Evolutionary conservation across 2,797 vertebrate genomes (phyloP).

Genomic region (Parauchenoglanis ngamensis): DNA sequence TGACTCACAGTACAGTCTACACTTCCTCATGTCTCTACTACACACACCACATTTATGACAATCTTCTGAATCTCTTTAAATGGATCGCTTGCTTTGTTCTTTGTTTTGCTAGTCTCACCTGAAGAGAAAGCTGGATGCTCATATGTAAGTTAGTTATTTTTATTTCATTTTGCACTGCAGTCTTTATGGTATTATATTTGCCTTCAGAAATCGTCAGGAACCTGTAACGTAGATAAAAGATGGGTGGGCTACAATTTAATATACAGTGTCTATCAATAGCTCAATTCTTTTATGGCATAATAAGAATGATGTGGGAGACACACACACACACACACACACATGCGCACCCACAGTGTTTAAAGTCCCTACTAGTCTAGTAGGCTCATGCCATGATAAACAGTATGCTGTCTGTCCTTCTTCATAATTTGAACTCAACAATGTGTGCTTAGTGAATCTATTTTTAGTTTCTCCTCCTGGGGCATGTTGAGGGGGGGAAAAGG

Average conservation of each 20-base stretch:
- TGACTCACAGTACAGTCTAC: background rate
- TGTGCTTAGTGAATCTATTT: background rate
- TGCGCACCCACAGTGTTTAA: background rate
- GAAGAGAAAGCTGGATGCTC: slow-evolving; percentile 92
- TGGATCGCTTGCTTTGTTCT: background rate
- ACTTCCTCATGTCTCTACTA: background rate
- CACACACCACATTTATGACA: background rate
- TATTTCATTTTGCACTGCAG: background rate
- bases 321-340: background rate
- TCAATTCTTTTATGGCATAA: background rate
- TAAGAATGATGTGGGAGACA: background rate
- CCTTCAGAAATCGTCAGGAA: no score
- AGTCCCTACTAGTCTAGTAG: background rate
- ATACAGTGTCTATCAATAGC: background rate
- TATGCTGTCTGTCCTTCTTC: background rate
- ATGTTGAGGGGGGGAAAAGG: background rate
- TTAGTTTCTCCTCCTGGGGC: background rate
- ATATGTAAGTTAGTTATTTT: slow-evolving; percentile 85
- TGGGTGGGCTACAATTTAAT: background rate
- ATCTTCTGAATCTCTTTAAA: background rate
- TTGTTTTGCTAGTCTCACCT: slow-evolving; percentile 82
- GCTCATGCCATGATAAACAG: background rate
- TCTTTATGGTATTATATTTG: background rate
- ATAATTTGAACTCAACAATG: background rate
- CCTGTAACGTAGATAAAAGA: no score